These are phyloP conservation scores for Circaetus cinerascens DNA, from an alignment of 2,113 vertebrate genomes.

Conservation along the genomic window DNA sequence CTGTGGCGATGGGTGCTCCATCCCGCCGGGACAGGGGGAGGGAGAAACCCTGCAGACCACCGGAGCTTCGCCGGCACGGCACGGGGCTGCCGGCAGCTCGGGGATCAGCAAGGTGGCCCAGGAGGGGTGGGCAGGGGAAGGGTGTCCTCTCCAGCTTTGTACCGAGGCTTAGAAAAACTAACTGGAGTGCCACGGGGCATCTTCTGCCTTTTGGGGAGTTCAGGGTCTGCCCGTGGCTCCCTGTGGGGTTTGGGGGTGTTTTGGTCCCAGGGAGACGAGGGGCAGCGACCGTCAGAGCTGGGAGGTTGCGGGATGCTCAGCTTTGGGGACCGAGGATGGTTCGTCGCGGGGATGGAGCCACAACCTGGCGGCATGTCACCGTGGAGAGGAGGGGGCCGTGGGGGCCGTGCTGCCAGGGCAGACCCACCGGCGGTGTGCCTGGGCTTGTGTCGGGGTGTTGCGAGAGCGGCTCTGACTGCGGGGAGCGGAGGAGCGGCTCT, in stretches of 20 bases:
- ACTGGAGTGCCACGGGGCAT: rapidly evolving
- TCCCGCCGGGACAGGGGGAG: rapidly evolving
- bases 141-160: background rate
- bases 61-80: rapidly evolving
- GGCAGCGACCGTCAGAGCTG: background rate
- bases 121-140: background rate
- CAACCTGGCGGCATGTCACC: background rate
- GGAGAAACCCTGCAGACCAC: background rate
- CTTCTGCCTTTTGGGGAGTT: background rate
- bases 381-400: background rate
- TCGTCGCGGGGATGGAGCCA: background rate
- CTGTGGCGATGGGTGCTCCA: background rate
- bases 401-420: rapidly evolving
- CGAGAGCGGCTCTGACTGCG: rapidly evolving
- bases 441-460: background rate
- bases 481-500: background rate
- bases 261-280: background rate
- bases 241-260: background rate
- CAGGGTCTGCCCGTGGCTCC: rapidly evolving
- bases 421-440: rapidly evolving
- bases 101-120: background rate
- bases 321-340: background rate
- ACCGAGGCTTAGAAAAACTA: background rate
- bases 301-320: background rate
- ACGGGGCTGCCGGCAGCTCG: rapidly evolving